Base-by-base conservation (phyloP, 2,113 vertebrate species). In the Hemibagrus wyckioides region DNA sequence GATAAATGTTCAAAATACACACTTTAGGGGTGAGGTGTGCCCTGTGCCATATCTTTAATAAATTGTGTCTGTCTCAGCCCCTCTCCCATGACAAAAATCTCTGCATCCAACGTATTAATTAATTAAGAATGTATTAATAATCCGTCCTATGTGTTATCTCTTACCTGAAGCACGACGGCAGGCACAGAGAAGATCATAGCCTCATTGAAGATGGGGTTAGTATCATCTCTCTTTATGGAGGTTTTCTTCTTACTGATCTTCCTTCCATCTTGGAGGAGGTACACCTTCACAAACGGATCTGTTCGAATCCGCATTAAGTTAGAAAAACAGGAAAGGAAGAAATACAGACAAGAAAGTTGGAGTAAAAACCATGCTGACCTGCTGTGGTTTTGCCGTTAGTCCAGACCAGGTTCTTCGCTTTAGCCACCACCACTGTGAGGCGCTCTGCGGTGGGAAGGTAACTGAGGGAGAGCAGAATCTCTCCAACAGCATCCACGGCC, bases 211-310 rank as follows among this genome's bases (percentile, higher is more conserved):
- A 99, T 98, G 0, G 98, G 98, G 92, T 99, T 98, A 15, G 96
- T 96, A 89, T 99, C 98, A 0, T 97, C 98, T 86, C 97, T 94
- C 90, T 99, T 99, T 86, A 97, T 95, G 0, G 96, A 98, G 0
- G 98, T 99, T 93, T 98, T 99, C 95, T 99, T 99, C 94, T 99
- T 99, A 94, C 98, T 99, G 95, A 99, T 99, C 92, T 99, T 99
- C 92, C 96, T 96, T 77, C 97, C 97, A 0, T 99, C 98, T 94
- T 99, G 98, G 88, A 99, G 97, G 86, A 99, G 96, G 93, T 99
- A 99, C 54, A 99, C 98, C 94, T 99, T 99, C 91, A 99, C 97
- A 1, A 99, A 99, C 6, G 98, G 98, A 91, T 99, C 98, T 99
- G 93, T 88, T 48, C 6, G 88, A 1, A 69, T 50, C 36, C 39